Evolutionary conservation across 2,888 invertebrate genomes (phyloP), one percentile per base, ranked within the genome.

Genomic region (Pseudanteris insignis): DNA sequence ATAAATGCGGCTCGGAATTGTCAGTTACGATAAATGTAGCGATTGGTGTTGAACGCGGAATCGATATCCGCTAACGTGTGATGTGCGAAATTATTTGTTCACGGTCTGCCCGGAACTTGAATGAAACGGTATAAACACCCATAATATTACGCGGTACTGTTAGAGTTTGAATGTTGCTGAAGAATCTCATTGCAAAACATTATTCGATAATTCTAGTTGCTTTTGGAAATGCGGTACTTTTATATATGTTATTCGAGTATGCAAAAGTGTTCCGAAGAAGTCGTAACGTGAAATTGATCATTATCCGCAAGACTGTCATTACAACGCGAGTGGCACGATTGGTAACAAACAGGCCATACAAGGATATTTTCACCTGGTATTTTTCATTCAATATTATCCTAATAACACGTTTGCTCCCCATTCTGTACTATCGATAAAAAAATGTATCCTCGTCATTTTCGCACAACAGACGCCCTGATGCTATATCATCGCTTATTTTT

Each of bases 291-390:
- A 32, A 40, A 58, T 57, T 51, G 64, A 64, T 67, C 66, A 65
- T 67, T 18, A 64, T 44, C 53, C 37, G 37, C 47, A 60, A 61
- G 66, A 64, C 67, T 64, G 62, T 65, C 69, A 68, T 71, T 70
- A 71, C 50, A 43, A 28, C 26, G 57, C 51, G 38, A 50, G 41
- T 55, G 64, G 69, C 3, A 68, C 65, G 67, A 67, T 65, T 68
- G 67, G 64, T 65, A 69, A 59, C 54, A 55, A 68, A 55, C 50
- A 51, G 57, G 51, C 51, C 63, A 50, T 63, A 72, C 70, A 36
- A 53, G 44, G 24, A 47, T 65, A 54, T 51, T 59, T 59, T 51
- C 41, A 62, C 54, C 41, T 38, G 51, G 48, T 51, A 59, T 47
- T 64, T 41, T n/a, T n/a, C 18, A 18, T 18, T 6, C 18, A 18